phyloP scores from a whole-genome alignment of 2,888 invertebrate species.

The Coelopa pilipes region DNA sequence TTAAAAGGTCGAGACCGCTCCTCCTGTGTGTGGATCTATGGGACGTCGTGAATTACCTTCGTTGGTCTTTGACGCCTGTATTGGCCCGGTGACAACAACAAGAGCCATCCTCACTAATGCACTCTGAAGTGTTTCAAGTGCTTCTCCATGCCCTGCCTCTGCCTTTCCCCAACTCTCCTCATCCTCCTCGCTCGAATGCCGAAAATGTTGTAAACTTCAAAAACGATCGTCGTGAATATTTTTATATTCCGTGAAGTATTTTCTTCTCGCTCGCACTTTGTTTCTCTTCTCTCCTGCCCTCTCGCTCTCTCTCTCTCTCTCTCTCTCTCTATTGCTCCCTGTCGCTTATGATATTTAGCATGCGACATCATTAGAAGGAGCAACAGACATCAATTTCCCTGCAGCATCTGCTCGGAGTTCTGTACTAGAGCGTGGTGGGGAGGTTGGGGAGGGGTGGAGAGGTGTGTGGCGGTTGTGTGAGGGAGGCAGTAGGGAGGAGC shows the following conservation, averaged over 20 bases:
- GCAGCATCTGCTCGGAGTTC: not conserved
- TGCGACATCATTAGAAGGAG: slow-evolving; percentile 27
- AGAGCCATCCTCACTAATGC: slow-evolving; percentile 52
- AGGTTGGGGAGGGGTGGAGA: not conserved
- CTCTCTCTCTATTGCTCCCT: not conserved
- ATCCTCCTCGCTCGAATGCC: not conserved
- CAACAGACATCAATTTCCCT: slow-evolving; percentile 7
- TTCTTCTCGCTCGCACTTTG: not conserved
- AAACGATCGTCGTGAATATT: not conserved
- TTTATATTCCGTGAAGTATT: not conserved
- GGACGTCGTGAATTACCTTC: not conserved
- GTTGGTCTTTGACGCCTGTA: slow-evolving; percentile 15
- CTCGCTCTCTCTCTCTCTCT: not conserved
- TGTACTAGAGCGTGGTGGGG: not conserved
- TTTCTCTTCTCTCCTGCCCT: not conserved
- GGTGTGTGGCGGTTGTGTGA: not conserved
- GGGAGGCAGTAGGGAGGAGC: not conserved
- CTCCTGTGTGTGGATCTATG: not conserved
- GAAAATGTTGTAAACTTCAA: slow-evolving; percentile 2
- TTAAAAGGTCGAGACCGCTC: slow-evolving; percentile 1
- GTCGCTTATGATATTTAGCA: slow-evolving; percentile 15
- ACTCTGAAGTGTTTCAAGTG: slow-evolving; percentile 53
- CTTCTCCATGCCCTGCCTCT: not conserved
- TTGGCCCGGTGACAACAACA: not conserved
- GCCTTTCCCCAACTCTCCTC: not conserved